These are phyloP conservation scores for Tipula confusa DNA, from an alignment of 2,888 invertebrate genomes.

Conservation along the genomic window DNA sequence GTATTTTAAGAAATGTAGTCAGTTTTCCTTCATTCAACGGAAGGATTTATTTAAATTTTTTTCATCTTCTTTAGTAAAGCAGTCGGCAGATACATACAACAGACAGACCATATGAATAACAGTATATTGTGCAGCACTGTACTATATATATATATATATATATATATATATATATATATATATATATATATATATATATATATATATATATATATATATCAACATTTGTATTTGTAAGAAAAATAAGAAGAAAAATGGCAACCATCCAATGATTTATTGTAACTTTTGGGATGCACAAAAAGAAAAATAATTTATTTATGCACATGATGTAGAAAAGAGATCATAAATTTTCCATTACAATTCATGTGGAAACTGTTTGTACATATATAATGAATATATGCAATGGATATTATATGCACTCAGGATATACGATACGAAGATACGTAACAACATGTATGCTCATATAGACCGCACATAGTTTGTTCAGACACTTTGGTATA, in stretches of 20 bases:
- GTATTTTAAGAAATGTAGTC: too few relatives aligned
- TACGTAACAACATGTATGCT: neutral
- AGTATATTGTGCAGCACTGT: neutral
- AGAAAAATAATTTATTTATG: conserved; percentile 27
- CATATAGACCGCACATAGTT: neutral
- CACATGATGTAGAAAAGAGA: conserved; percentile 30
- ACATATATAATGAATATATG: neutral
- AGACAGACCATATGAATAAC: neutral
- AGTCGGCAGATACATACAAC: neutral
- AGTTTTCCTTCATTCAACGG: too few relatives aligned
- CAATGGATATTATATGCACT: neutral
- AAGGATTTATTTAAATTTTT: too few relatives aligned
- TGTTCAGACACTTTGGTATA: too few relatives aligned
- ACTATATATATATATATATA: too few relatives aligned
- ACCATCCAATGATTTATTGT: conserved; percentile 29
- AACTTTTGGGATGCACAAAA: neutral
- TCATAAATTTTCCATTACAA: conserved; percentile 30
- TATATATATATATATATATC: too few relatives aligned
- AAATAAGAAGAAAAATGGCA: conserved; percentile 25
- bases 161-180: too few relatives aligned
- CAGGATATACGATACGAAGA: neutral
- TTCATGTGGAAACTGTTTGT: conserved; percentile 28
- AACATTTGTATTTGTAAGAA: neutral
- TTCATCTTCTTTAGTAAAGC: neutral
- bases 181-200: too few relatives aligned